These are phyloP conservation scores for Habroteleia sp. DNA, from an alignment of 2,888 invertebrate species.

Conservation along the genomic window DNA sequence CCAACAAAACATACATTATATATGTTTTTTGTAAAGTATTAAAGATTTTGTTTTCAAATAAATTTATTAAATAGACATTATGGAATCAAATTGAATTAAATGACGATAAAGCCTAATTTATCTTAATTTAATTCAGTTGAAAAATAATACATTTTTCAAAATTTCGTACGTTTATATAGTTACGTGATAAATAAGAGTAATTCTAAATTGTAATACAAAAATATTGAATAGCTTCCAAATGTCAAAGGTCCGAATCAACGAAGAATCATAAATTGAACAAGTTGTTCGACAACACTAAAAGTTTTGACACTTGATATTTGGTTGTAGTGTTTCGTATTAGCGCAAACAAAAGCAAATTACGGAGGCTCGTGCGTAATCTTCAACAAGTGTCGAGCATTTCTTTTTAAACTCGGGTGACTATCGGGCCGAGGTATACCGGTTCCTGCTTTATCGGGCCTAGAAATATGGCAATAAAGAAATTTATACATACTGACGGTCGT, in stretches of 20 bases:
- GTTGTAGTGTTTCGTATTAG: conserved; percentile 30
- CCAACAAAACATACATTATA: too few relatives aligned
- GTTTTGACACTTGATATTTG: conserved; percentile 37
- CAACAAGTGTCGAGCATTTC: conserved; percentile 57
- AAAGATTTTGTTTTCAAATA: too few relatives aligned
- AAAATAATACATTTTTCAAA: too few relatives aligned
- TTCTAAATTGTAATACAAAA: too few relatives aligned
- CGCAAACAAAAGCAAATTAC: conserved; percentile 49
- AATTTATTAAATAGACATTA: too few relatives aligned
- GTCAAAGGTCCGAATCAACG: not conserved
- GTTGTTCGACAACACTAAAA: conserved; percentile 10
- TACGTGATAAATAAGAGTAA: too few relatives aligned
- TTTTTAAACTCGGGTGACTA: conserved; percentile 44
- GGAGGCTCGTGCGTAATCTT: conserved; percentile 41
- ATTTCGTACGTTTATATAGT: too few relatives aligned
- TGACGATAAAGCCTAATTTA: too few relatives aligned
- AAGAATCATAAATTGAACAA: conserved; percentile 22
- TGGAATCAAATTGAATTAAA: too few relatives aligned
- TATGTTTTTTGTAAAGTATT: too few relatives aligned
- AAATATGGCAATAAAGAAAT: conserved; percentile 64
- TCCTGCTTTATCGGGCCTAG: conserved; percentile 64
- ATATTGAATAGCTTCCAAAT: too few relatives aligned
- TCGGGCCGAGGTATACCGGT: conserved; percentile 54
- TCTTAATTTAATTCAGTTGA: too few relatives aligned
- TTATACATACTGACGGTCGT: conserved; percentile 61